Evolutionary conservation across 2,113 vertebrate genomes (phyloP).

Genomic region (Peucedramus taeniatus): DNA sequence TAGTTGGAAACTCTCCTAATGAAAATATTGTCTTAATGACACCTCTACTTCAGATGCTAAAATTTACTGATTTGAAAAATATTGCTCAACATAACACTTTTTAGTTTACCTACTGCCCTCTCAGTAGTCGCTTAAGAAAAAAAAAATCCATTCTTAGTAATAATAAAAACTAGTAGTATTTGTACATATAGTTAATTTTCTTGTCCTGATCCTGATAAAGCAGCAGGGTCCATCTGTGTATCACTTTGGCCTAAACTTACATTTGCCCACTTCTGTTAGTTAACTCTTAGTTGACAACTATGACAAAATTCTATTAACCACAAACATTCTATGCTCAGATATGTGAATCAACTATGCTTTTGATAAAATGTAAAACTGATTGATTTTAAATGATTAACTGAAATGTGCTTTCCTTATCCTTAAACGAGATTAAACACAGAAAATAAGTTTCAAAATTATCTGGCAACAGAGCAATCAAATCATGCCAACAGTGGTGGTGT

Average conservation of each 20-base stretch:
- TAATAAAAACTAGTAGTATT: not conserved
- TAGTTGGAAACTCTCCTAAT: not conserved
- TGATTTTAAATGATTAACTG: not conserved
- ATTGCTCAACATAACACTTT: not conserved
- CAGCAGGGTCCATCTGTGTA: not conserved
- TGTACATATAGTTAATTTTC: not conserved
- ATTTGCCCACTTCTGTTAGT: not conserved
- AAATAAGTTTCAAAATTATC: not conserved
- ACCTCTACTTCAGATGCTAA: not conserved
- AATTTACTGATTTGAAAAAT: not conserved
- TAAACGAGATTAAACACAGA: not conserved
- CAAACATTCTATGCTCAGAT: not conserved
- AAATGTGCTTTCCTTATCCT: not conserved
- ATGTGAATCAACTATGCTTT: not conserved
- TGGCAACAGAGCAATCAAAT: not conserved
- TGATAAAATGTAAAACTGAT: not conserved
- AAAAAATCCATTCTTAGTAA: not conserved
- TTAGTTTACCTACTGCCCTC: not conserved
- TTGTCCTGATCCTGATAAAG: not conserved
- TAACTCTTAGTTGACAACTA: not conserved
- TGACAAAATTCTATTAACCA: not conserved
- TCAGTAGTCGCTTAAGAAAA: not conserved
- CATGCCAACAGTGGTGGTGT: not conserved
- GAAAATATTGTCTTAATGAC: not conserved
- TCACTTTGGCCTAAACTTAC: not conserved